Evolutionary conservation across 2,888 invertebrate species (phyloP).

Genomic region (Spialia ferax): DNA sequence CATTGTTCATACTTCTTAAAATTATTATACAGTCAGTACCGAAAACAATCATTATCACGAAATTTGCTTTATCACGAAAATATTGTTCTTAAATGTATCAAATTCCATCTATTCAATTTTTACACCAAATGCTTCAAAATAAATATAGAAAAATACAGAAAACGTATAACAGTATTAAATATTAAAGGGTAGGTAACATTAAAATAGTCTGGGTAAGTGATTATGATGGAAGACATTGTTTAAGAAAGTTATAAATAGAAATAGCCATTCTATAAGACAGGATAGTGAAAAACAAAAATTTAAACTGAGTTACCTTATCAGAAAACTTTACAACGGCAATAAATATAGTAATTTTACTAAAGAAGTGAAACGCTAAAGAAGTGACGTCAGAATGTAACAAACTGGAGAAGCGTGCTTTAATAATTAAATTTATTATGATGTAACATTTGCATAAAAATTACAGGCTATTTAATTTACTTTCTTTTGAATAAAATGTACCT

Average conservation of each 20-base stretch:
- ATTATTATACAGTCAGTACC: constrained; percentile 82
- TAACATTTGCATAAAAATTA: too few species aligned
- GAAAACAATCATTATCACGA: constrained; percentile 85
- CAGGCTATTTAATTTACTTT: too few species aligned
- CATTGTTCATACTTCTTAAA: constrained; percentile 84
- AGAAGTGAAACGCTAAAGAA: too few species aligned
- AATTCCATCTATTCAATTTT: constrained; percentile 81
- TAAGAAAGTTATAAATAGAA: too few species aligned
- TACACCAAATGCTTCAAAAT: constrained; percentile 47
- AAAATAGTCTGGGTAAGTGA: constrained; percentile 52
- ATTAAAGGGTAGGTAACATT: constrained; percentile 50
- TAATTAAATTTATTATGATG: too few species aligned
- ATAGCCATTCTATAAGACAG: constrained; percentile 48
- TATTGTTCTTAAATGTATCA: constrained; percentile 80
- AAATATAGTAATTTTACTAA: too few species aligned
- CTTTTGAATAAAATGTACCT: too few species aligned
- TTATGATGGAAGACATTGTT: constrained; percentile 70
- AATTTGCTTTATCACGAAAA: constrained; percentile 84
- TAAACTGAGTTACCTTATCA: constrained; percentile 43
- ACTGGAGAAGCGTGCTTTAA: too few species aligned
- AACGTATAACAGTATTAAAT: constrained; percentile 39
- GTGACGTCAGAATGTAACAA: too few species aligned
- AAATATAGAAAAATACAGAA: constrained; percentile 35
- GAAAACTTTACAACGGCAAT: constrained; percentile 44
- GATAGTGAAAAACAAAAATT: constrained; percentile 33